Evolutionary conservation across 1,140 invertebrate species (phyloP), one percentile per base, ranked within the genome.

Genomic region (Pachypeltis micranthus): DNA sequence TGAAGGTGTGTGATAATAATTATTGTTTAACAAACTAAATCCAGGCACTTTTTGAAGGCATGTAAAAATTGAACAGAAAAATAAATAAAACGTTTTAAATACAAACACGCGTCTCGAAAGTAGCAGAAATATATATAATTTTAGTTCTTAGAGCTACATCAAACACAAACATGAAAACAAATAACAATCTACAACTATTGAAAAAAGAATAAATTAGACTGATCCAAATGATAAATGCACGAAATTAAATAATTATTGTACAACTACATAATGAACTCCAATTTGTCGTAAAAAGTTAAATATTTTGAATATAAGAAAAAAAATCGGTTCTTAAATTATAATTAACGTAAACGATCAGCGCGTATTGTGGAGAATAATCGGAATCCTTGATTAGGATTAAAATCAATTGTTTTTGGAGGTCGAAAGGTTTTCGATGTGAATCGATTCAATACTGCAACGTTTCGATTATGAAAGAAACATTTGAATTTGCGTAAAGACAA

Each of bases 221-320:
- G n/a, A 39, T 16, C 47, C 47, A 51, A 51, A 51, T n/a, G n/a
- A 21, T 51, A 51, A 51, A 51, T 51, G 47, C 47, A 51, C 12
- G 4, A 16, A 51, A 51, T 14, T 51, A 51, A 14, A 4, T 14
- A 4, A n/a, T 51, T 51, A 51, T 51, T 14, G 21, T 51, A 51
- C 47, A 51, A 10, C 12, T 51, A n/a, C n/a, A 51, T 39, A 39
- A 39, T 21, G 4, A 21, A 16, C 10, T 21, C 47, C 23, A 51
- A 7, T 39, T 51, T 51, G 10, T 39, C 47, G 47, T 51, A 51
- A 51, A 51, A 51, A 51, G 47, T 51, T 51, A 16, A 7, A n/a
- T n/a, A n/a, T n/a, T n/a, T n/a, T n/a, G n/a, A n/a, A n/a, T n/a
- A n/a, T n/a, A n/a, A n/a, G n/a, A n/a, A n/a, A n/a, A n/a, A n/a